Evolutionary conservation across 2,888 invertebrate species (phyloP), one percentile per base, ranked within the genome.

Genomic region (Galeruca laticollis): DNA sequence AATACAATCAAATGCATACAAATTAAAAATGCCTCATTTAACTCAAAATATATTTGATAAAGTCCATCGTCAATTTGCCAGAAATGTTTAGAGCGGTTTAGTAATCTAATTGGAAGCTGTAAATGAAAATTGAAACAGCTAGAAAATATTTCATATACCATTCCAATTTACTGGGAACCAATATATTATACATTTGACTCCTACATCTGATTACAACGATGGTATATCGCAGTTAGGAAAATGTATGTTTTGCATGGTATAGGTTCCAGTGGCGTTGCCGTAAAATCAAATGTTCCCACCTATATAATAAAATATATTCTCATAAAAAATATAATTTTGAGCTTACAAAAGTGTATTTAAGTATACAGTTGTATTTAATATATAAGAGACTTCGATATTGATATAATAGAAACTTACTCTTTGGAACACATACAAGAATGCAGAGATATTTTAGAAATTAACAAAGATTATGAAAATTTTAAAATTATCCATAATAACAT

Each of bases 111-210:
- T 33, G 35, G 65, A 57, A 65, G 15, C 1, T 26, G 26, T 37
- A 47, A 35, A 57, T 35, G 57, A 57, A 65, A 57, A 65, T 57
- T 43, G 57, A 49, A 57, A 57, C 65, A 64, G 56, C 35, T 43
- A 65, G 43, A 57, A 57, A 65, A 65, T 57, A 18, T 49, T 65
- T 47, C 57, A 49, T 47, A 21, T 47, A 57, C 31, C n/a, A 47
- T 65, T 65, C 40, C 57, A 65, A 65, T 65, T 57, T 65, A 65
- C 40, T 35, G 49, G 56, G 21, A 43, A 20, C 57, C 65, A 47
- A 65, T 65, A 56, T 56, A 47, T 65, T 57, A 51, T 21, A 52
- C 21, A 21, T 62, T 62, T 52, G 52, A 8, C 21, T 62, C 10
- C 52, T 62, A 52, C 52, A 37, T 52, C 43, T 31, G 35, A 61